Percentiles rank a stretch among this genome's conserved stretches.
Conservation (phyloP, 2,797 vertebrate genomes). For the Allobates femoralis region DNA sequence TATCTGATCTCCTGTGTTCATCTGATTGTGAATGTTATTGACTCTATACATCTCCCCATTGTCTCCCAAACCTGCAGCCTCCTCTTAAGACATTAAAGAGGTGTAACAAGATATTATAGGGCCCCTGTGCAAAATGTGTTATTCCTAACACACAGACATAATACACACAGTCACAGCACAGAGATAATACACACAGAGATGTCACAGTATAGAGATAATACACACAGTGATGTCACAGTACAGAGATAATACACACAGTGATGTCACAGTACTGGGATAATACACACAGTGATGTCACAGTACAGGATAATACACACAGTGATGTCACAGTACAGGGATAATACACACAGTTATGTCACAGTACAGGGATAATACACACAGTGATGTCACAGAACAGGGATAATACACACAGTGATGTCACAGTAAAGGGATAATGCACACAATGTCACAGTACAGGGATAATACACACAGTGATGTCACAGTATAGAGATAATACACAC, state of each 20-base stretch:
- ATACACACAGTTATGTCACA: not conserved
- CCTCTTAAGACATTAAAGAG: too few relatives aligned
- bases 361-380: not conserved
- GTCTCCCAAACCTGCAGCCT: not conserved
- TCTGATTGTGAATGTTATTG: not conserved
- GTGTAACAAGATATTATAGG: not conserved
- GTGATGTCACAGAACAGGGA: not conserved
- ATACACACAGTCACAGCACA: not conserved
- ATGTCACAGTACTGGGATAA: not conserved
- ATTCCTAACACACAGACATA: too few relatives aligned
- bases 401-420: not conserved
- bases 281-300: slow-evolving; percentile 2
- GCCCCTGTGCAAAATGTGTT: not conserved
- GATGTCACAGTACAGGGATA: not conserved
- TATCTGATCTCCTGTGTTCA: slow-evolving; percentile 11
- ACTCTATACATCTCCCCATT: not conserved
- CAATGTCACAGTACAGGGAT: slow-evolving; percentile 2
- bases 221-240: too few relatives aligned
- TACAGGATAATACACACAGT: not conserved
- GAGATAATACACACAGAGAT: not conserved
- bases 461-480: not conserved
- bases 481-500: too few relatives aligned
- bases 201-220: not conserved
- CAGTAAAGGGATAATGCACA: not conserved
- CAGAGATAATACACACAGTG: not conserved